A percentile compares a stretch with the other conserved stretches of the same genome.
Evolutionary conservation across 2,113 vertebrate species (phyloP).

Genomic region (Pedionomus torquatus): DNA sequence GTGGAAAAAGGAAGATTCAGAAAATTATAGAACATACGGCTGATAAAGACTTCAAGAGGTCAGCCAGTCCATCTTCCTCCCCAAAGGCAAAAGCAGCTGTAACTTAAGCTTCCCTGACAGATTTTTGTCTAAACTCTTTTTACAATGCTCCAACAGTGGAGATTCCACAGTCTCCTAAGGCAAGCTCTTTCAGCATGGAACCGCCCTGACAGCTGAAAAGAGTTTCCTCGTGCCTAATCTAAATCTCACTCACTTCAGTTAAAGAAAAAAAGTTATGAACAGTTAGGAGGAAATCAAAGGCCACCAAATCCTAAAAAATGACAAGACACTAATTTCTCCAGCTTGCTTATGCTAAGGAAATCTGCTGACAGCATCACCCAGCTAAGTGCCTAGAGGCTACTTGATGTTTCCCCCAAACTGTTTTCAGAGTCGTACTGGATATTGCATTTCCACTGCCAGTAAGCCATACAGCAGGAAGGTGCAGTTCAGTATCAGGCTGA

Average conservation of each 20-base stretch:
- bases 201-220: neutral
- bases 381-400: neutral
- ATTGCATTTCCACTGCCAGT: neutral
- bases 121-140: slow-evolving; percentile 18
- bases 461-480: neutral
- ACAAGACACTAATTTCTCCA: neutral
- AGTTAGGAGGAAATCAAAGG: neutral
- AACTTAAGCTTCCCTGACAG: neutral
- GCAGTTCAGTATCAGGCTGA: neutral
- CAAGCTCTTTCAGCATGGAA: neutral
- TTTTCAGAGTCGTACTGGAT: neutral
- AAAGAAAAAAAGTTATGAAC: neutral
- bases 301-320: neutral
- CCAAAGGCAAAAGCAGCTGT: neutral
- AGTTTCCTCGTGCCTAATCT: neutral
- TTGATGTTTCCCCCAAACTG: neutral
- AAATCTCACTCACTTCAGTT: neutral
- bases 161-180: neutral
- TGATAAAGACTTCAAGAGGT: slow-evolving; percentile 28
- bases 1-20: neutral
- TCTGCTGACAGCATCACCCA: neutral
- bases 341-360: neutral
- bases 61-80: neutral
- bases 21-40: neutral
- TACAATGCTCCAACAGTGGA: neutral